Base-by-base conservation (phyloP, 2,797 vertebrate genomes). In the Malacoctenus gilli region DNA sequence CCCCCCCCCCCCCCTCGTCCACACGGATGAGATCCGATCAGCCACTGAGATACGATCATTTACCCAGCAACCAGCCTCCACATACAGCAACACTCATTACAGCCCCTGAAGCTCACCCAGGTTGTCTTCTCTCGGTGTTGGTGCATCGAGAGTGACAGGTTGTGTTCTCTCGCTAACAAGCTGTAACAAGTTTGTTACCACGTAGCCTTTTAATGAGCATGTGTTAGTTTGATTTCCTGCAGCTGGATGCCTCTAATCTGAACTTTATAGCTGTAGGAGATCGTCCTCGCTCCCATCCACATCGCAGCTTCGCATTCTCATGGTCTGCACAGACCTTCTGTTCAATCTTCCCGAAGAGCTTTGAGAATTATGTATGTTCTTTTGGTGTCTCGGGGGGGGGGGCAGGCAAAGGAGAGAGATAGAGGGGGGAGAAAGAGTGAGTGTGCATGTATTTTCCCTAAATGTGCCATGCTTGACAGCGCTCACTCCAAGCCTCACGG, bases 391-490 rank as follows among this genome's bases (percentile, higher is more conserved):
- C 1, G 0, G 42, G 7, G 5, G 52, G 34, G 28, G 4, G 44
- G 25, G 9, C 5, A 19, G 28, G 47, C 15, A 21, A 40, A 21
- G 49, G 7, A 55, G 37, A 41, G 35, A 10, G 25, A 4, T 9
- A 28, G 25, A 28, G 25, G 9, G 25, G 5, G 2, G 5, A 28
- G 5, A 4, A 5, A 28, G 25, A n/a, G 54, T 63, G 41, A 10
- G n/a, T 19, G 51, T 58, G 59, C 2, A 0, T 35, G 30, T 37
- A 19, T 50, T 64, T 67, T 71, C 38, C 20, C 84, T 77, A 67
- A 66, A 80, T 85, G 49, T 82, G 72, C 72, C 75, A 81, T 67
- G 47, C 21, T 51, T 72, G 59, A 68, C 66, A 75, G 59, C n/a
- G 2, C 41, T 78, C 71, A 44, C 67, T 81, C 74, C 62, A 55